Conservation (phyloP, 2,888 invertebrate species). For the Mesodorylaimus sp. region DNA sequence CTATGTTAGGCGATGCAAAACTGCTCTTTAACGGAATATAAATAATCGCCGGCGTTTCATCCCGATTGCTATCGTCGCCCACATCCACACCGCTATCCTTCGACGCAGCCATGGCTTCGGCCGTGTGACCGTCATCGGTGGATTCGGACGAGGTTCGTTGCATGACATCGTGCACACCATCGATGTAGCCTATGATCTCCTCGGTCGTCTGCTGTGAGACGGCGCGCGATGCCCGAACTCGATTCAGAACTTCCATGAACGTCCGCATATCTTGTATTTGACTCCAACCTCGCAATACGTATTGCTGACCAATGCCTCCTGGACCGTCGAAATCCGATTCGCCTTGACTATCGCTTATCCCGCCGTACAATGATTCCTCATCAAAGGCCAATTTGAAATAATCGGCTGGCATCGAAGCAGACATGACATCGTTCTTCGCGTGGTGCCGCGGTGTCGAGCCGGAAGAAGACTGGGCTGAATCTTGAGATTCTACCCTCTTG, state of each 20-base stretch:
- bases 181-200: neutral
- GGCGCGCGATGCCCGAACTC: constrained; percentile 5
- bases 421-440: neutral
- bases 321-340: neutral
- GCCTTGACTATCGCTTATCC: neutral
- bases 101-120: constrained; percentile 1
- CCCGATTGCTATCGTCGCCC: neutral
- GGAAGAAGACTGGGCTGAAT: neutral
- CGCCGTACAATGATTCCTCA: constrained; percentile 4
- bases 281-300: constrained; percentile 10
- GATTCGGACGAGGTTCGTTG: neutral
- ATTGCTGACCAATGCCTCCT: neutral
- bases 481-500: neutral
- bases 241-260: constrained; percentile 10
- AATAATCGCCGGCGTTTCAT: neutral
- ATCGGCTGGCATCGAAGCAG: constrained; percentile 6
- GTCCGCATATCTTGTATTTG: constrained; percentile 9
- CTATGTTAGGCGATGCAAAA: constrained; percentile 3
- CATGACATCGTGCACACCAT: neutral
- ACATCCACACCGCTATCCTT: neutral
- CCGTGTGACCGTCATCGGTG: neutral
- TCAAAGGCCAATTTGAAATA: constrained; percentile 11
- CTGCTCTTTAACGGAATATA: neutral
- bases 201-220: neutral
- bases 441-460: neutral